Conservation (phyloP, 2,797 vertebrate species). For the Silurus lanzhouensis region DNA sequence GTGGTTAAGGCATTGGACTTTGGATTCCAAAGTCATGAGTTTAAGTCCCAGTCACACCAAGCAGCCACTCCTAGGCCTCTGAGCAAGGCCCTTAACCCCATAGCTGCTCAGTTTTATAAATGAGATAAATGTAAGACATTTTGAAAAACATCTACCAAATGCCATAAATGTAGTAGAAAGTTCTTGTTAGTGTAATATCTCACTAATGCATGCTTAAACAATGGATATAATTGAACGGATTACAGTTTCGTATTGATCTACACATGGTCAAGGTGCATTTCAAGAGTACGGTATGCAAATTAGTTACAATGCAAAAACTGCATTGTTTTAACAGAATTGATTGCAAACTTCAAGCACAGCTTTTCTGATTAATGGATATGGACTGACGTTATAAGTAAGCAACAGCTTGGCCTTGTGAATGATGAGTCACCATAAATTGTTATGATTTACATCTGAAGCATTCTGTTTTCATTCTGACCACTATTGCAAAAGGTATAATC, state of each 20-base stretch:
- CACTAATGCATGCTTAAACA: background rate
- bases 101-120: too few species aligned
- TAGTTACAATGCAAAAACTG: background rate
- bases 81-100: too few species aligned
- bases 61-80: too few species aligned
- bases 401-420: background rate
- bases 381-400: too few species aligned
- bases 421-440: background rate
- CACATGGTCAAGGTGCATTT: background rate
- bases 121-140: too few species aligned
- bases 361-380: background rate
- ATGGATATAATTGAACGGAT: background rate
- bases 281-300: background rate
- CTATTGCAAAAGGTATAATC: background rate
- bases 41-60: too few species aligned
- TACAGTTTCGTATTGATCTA: background rate
- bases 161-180: background rate
- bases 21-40: too few species aligned
- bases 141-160: too few species aligned
- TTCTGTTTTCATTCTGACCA: background rate
- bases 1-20: too few species aligned
- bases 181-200: background rate
- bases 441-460: background rate
- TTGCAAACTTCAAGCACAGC: background rate
- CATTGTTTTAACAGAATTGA: background rate